Base-by-base conservation (phyloP, 92 coral and sea anemone species). In the Scolanthus callimorphus region DNA sequence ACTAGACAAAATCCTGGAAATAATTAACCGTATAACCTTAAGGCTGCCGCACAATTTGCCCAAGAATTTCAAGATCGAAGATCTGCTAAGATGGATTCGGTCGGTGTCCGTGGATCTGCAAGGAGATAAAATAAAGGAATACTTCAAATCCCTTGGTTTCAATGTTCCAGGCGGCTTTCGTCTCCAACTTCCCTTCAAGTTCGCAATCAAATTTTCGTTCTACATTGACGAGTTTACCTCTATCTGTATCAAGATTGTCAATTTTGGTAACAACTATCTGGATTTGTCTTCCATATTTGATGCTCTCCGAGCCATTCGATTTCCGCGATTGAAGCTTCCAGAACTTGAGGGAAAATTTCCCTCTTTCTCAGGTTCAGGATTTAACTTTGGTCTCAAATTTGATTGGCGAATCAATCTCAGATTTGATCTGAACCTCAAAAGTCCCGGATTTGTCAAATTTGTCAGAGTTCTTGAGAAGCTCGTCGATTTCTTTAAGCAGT, bases 41-140 rank as follows among this genome's bases (percentile, higher is more conserved):
- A 72, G 77, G 20, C 80, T 94, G 29, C 99, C 99, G 17, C 95
- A 90, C 25, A 73, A 73, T 43, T 57, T 94, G 3, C 91, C 99
- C 3, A 65, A 51, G 46, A 66, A 56, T 29, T 94, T 94, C 29
- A 55, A 62, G 49, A 81, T 94, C 22, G 78, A 71, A 31, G 83
- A 84, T 13, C 71, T 94, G 21, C 81, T 90, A 6, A 49, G 77
- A 8, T 62, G 78, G 62, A 71, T 89, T 34, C 76, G 71, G 45
- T 73, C 86, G 27, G 90, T 70, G 12, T 79, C 86, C 4, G 70
- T 89, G 20, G 80, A 73, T 39, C 67, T 86, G 2, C 84, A 89
- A 27, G 76, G 66, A 27, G 76, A 77, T 44, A 90, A 80, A 57
- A 86, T 94, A 8, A 63, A 67, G 39, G 97, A 94, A 4, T 94